These are phyloP conservation scores for Euthynnus affinis DNA, from an alignment of 2,797 vertebrate species.

Conservation along the genomic window DNA sequence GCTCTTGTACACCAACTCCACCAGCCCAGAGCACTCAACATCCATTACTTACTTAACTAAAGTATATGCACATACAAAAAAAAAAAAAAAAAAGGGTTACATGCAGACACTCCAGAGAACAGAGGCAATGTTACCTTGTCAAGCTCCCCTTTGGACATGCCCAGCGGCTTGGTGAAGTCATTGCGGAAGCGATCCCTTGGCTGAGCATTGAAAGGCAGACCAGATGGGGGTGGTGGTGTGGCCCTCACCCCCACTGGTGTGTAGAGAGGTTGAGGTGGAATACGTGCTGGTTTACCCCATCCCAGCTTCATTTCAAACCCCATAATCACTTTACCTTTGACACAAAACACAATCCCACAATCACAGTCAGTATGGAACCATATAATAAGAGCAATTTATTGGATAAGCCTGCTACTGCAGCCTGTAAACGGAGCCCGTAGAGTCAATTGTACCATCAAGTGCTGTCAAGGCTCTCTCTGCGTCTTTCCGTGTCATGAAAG, in stretches of 20 bases:
- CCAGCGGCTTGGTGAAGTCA: conserved; percentile 87
- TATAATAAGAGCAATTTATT: neutral
- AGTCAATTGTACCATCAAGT: conserved; percentile 82
- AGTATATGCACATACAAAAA: neutral
- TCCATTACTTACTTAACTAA: neutral
- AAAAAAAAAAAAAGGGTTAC: neutral
- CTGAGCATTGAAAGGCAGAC: conserved; percentile 89
- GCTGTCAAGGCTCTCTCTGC: conserved; percentile 87
- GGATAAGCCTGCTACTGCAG: neutral
- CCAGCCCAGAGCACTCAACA: conserved; percentile 1
- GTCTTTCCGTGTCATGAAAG: conserved; percentile 90
- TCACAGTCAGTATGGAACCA: neutral
- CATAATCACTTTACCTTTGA: conserved; percentile 88
- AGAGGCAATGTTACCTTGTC: conserved; percentile 83
- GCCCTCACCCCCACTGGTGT: conserved; percentile 86
- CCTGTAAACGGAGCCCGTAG: neutral
- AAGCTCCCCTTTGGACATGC: conserved; percentile 83
- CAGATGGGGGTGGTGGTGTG: conserved; percentile 87
- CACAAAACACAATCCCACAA: conserved; percentile 1
- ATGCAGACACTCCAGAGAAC: conserved; percentile 44
- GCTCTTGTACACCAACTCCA: conserved; percentile 5
- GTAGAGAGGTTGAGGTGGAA: conserved; percentile 89
- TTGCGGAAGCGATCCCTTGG: conserved; percentile 88
- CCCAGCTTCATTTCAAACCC: conserved; percentile 91
- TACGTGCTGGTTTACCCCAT: conserved; percentile 89